Evolutionary conservation across 2,888 invertebrate species (phyloP).

Genomic region (Halictus quadricinctus): DNA sequence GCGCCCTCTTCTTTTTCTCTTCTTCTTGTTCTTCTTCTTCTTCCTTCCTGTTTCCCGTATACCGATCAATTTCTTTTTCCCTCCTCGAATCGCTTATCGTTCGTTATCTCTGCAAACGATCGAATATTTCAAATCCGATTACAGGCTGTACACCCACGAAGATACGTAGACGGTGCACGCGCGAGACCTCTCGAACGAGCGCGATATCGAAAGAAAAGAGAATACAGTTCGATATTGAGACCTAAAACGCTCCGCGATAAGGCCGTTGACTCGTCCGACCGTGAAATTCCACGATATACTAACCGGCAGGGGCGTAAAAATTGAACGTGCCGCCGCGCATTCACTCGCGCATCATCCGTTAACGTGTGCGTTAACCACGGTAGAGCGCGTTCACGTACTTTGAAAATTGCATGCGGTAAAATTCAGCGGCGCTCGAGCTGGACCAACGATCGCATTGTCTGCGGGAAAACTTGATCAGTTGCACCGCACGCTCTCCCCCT

Average conservation of each 20-base stretch:
- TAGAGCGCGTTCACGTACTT: constrained; percentile 32
- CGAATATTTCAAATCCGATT: not conserved
- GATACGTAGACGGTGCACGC: not conserved
- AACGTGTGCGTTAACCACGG: not conserved
- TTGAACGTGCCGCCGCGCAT: constrained; percentile 38
- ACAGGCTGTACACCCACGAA: not conserved
- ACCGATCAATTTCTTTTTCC: constrained; percentile 1
- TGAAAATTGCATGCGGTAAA: constrained; percentile 41
- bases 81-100: constrained; percentile 21
- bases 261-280: constrained; percentile 77
- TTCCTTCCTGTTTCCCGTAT: constrained; percentile 45
- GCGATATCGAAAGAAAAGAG: not conserved
- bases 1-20: constrained; percentile 65
- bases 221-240: constrained; percentile 20
- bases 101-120: constrained; percentile 5
- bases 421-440: constrained; percentile 18
- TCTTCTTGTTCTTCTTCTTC: not conserved
- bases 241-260: constrained; percentile 67
- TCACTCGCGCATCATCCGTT: constrained; percentile 24
- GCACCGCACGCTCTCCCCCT: not conserved
- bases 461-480: constrained; percentile 25
- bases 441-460: constrained; percentile 15
- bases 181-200: not conserved
- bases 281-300: constrained; percentile 73
- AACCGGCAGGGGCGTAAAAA: constrained; percentile 52